Evolutionary conservation across 2,888 invertebrate genomes (phyloP).

Genomic region (Piscicola geometra): DNA sequence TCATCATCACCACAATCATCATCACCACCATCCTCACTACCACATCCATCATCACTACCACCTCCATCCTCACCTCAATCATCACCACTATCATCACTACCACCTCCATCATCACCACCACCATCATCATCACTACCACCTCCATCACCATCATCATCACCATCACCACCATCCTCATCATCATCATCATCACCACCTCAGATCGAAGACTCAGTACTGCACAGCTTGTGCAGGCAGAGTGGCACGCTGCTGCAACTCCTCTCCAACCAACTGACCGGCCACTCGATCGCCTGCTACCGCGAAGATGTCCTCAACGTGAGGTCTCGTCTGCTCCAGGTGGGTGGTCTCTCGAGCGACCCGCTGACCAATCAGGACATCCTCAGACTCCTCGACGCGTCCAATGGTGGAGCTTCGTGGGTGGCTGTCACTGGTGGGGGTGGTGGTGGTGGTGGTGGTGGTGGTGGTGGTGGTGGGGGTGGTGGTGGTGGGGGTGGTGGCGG

Average conservation of each 20-base stretch:
- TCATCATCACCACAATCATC: neutral
- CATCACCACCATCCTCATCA: neutral
- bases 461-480: neutral
- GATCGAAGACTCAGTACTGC: slow-evolving; percentile 25
- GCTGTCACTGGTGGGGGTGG: neutral
- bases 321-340: slow-evolving; percentile 29
- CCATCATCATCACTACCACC: neutral
- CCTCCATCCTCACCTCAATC: too few species aligned
- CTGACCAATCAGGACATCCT: slow-evolving; percentile 26
- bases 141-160: neutral
- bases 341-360: neutral
- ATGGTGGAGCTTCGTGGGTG: slow-evolving; percentile 25
- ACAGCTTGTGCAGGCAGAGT: slow-evolving; percentile 13
- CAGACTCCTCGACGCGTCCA: slow-evolving; percentile 18
- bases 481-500: too few species aligned
- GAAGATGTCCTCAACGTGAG: slow-evolving; percentile 19
- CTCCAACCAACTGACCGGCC: slow-evolving; percentile 33
- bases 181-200: neutral
- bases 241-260: slow-evolving; percentile 31
- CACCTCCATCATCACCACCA: too few species aligned
- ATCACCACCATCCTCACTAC: neutral
- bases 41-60: neutral
- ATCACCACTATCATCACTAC: too few species aligned
- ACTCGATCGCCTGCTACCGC: slow-evolving; percentile 32
- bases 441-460: neutral